Evolutionary conservation across 2,888 invertebrate genomes (phyloP).

Genomic region (Netelia fuscicornis): DNA sequence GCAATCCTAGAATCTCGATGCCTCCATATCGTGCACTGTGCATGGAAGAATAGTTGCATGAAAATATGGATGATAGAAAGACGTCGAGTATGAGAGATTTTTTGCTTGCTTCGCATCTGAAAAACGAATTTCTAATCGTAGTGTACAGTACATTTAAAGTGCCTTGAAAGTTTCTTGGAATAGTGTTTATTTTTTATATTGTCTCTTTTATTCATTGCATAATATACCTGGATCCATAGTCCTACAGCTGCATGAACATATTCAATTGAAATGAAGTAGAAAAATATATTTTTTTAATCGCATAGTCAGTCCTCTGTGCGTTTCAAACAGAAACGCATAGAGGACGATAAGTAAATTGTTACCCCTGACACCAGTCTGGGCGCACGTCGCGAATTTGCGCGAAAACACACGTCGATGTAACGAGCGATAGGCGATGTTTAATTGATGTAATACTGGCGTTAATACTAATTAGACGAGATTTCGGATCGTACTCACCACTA

Average conservation of each 20-base stretch:
- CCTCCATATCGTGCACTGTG: slow-evolving; percentile 60
- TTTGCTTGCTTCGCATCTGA: neutral
- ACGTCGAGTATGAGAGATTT: neutral
- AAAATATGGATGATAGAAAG: neutral
- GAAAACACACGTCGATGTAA: slow-evolving; percentile 21
- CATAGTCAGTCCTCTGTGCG: neutral
- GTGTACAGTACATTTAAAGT: slow-evolving; percentile 48
- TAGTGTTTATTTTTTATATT: neutral
- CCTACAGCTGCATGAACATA: slow-evolving; percentile 71
- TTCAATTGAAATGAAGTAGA: slow-evolving; percentile 56
- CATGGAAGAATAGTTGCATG: slow-evolving; percentile 47
- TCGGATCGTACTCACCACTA: slow-evolving; percentile 19
- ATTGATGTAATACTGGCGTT: slow-evolving; percentile 17
- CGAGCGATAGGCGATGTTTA: slow-evolving; percentile 21
- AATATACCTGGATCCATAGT: slow-evolving; percentile 73
- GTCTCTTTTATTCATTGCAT: slow-evolving; percentile 19
- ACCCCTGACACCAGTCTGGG: neutral
- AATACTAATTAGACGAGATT: neutral
- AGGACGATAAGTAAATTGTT: neutral
- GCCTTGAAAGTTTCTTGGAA: slow-evolving; percentile 10
- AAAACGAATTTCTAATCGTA: slow-evolving; percentile 31
- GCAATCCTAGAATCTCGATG: slow-evolving; percentile 20
- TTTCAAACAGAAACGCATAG: slow-evolving; percentile 7
- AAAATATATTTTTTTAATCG: slow-evolving; percentile 9
- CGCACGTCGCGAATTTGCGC: slow-evolving; percentile 35